phyloP scores from a whole-genome alignment of 2,888 invertebrate genomes.

The Empis stercorea region DNA sequence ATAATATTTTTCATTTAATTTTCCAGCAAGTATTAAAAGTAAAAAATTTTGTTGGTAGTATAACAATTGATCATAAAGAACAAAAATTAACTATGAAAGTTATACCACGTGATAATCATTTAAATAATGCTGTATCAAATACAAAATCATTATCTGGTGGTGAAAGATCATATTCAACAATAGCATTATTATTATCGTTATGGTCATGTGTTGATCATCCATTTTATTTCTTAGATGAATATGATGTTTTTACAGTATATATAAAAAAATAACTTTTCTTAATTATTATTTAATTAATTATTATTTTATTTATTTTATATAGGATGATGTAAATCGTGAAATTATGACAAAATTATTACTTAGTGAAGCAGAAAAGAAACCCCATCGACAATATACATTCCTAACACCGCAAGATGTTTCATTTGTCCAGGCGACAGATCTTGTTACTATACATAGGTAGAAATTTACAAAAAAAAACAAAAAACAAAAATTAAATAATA shows the following conservation, averaged over 20 bases:
- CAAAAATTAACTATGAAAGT: slow-evolving; percentile 41
- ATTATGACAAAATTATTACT: slow-evolving; percentile 67
- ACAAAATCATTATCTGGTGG: slow-evolving; percentile 80
- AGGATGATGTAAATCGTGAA: slow-evolving; percentile 76
- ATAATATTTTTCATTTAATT: not conserved
- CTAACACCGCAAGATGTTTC: slow-evolving; percentile 76
- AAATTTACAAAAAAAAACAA: too few species aligned
- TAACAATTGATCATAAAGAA: slow-evolving; percentile 31
- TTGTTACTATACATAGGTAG: slow-evolving; percentile 49
- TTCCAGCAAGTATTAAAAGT: slow-evolving; percentile 22
- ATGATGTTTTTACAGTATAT: slow-evolving; percentile 87
- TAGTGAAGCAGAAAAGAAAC: slow-evolving; percentile 54
- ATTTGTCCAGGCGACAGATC: slow-evolving; percentile 37
- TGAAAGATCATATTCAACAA: slow-evolving; percentile 90
- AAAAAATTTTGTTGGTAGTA: slow-evolving; percentile 25
- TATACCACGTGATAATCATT: slow-evolving; percentile 39
- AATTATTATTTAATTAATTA: too few species aligned
- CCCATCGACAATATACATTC: slow-evolving; percentile 70
- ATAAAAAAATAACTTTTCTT: not conserved
- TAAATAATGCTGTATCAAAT: slow-evolving; percentile 36
- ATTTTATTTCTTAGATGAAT: slow-evolving; percentile 90
- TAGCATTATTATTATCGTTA: slow-evolving; percentile 81
- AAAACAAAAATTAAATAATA: not conserved
- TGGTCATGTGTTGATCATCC: slow-evolving; percentile 90
- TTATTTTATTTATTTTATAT: slow-evolving; percentile 14